phyloP scores from a whole-genome alignment of 2,797 vertebrate genomes.

The Hemitrygon akajei region DNA sequence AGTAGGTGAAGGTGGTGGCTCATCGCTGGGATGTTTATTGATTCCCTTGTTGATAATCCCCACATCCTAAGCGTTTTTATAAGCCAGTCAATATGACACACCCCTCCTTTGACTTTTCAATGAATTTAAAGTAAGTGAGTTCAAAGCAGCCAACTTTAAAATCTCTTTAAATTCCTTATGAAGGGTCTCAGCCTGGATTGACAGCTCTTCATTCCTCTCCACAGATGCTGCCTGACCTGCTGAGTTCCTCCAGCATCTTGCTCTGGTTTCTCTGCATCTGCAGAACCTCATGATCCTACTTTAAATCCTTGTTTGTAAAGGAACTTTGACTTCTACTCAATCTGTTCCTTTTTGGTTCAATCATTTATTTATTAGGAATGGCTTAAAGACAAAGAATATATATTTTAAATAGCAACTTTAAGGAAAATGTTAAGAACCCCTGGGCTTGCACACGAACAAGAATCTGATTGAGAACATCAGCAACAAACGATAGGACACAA shows the following conservation, averaged over 20 bases:
- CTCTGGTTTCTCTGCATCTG: too few relatives aligned
- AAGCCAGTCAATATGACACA: neutral
- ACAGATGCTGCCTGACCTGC: too few relatives aligned
- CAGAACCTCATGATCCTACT: neutral
- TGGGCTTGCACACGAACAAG: neutral
- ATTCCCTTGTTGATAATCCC: too few relatives aligned
- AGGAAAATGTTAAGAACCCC: neutral
- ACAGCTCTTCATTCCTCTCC: too few relatives aligned
- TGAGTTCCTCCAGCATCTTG: too few relatives aligned
- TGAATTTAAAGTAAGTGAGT: neutral
- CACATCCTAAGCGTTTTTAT: too few relatives aligned
- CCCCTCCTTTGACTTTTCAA: neutral
- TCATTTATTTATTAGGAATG: neutral
- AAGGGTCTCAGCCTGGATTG: too few relatives aligned
- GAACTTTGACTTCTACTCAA: neutral
- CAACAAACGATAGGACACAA: neutral
- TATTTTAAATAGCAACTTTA: neutral
- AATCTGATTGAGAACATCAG: neutral
- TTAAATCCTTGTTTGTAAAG: neutral
- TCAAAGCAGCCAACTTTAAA: neutral
- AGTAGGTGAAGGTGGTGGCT: too few relatives aligned
- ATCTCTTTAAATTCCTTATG: neutral
- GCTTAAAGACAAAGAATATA: neutral
- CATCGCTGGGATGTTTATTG: too few relatives aligned
- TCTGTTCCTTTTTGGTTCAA: neutral